Evolutionary conservation across 2,797 vertebrate genomes (phyloP), one percentile per base, ranked within the genome.

Genomic region (Arrhamphus sclerolepis): DNA sequence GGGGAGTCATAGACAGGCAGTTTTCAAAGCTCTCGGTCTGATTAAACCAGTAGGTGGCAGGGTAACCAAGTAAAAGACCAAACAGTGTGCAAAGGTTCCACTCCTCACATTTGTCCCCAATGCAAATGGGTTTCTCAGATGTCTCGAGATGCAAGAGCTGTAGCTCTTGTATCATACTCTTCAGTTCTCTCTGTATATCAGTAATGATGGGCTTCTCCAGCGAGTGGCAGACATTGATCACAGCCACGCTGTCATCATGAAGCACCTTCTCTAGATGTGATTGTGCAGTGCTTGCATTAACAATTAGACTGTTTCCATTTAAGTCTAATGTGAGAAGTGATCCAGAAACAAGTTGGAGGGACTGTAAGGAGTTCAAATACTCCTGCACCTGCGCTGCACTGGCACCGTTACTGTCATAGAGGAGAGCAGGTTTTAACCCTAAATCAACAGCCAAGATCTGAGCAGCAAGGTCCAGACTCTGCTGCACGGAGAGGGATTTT

Each of bases 1-100:
- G 91, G 0, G 95, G 95, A 0, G 84, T 93, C 89, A 97, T 82
- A 1, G 92, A 91, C 82, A 98, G 82, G 70, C 97, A 98, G 83
- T 96, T 97, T 62, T 94, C 91, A 42, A 89, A 84, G 26, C 87
- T 88, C 16, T 82, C 70, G 13, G 82, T 84, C 28, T 69, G 28
- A 64, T 91, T 72, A 52, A 98, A 98, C 86, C 94, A 92, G 60
- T 99, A 98, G 0, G 90, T 85, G 0, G 89, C 90, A 0, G 96
- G 97, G 78, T 95, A 98, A 46, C 95, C 96, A 69, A 99, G 71
- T 65, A 99, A 89, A 58, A 95, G 82, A 18, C 97, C 97, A 21
- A 95, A 94, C 0, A 94, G 4, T 0, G 95, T 92, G 81, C 97
- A 98, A 44, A 98, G 87, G 81, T 98, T 96, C 95, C 96, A 98